Conservation (phyloP, 2,888 invertebrate species). For the Thumatha senex region DNA sequence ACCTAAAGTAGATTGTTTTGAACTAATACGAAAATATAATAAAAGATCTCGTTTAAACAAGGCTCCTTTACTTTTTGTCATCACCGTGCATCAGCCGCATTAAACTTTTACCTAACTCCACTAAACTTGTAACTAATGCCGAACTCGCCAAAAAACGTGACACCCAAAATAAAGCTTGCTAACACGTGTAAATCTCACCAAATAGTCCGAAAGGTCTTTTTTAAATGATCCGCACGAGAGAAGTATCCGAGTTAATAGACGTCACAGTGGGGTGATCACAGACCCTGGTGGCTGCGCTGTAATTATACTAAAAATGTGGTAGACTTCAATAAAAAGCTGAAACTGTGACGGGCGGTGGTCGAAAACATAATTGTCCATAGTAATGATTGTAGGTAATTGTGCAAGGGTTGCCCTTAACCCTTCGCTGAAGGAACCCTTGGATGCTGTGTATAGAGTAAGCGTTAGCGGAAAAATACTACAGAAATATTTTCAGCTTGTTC, state of each 20-base stretch:
- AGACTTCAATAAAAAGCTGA: slow-evolving; percentile 75
- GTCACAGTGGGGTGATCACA: slow-evolving; percentile 55
- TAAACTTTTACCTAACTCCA: slow-evolving; percentile 23
- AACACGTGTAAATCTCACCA: slow-evolving; percentile 42
- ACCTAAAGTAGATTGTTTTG: neutral
- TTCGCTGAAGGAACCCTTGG: slow-evolving; percentile 61
- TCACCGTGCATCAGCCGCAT: slow-evolving; percentile 25
- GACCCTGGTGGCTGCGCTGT: slow-evolving; percentile 48
- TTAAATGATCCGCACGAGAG: slow-evolving; percentile 43
- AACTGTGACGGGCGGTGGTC: slow-evolving; percentile 69
- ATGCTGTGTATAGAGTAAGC: slow-evolving; percentile 32
- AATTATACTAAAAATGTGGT: slow-evolving; percentile 79
- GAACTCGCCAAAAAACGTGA: slow-evolving; percentile 29
- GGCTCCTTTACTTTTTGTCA: neutral
- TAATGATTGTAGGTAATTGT: slow-evolving; percentile 82
- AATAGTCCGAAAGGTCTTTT: slow-evolving; percentile 40
- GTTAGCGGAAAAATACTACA: slow-evolving; percentile 18
- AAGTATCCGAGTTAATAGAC: slow-evolving; percentile 42
- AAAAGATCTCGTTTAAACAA: neutral
- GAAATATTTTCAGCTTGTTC: too few species aligned
- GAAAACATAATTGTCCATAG: slow-evolving; percentile 77
- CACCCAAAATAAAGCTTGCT: slow-evolving; percentile 33
- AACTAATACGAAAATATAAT: neutral
- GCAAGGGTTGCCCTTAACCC: slow-evolving; percentile 71
- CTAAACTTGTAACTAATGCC: slow-evolving; percentile 16